phyloP scores from a whole-genome alignment of 1,140 invertebrate genomes.

The Galleria mellonella region DNA sequence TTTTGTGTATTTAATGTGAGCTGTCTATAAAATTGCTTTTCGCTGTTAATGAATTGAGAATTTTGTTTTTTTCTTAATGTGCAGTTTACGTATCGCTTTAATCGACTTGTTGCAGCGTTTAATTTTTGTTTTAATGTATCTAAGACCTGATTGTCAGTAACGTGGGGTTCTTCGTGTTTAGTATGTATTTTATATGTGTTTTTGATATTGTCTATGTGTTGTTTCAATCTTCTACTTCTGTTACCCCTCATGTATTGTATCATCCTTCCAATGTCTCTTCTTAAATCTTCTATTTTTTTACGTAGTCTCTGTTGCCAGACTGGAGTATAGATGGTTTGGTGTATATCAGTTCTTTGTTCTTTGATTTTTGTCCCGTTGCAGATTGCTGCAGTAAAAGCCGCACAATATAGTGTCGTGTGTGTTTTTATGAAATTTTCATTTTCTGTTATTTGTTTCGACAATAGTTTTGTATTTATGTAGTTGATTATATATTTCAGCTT shows the following conservation, averaged over 20 bases:
- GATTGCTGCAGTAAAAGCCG: slow-evolving; percentile 14
- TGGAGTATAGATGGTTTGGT: background rate
- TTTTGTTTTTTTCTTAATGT: background rate
- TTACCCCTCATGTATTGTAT: slow-evolving; percentile 6
- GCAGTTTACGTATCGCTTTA: background rate
- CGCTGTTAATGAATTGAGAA: background rate
- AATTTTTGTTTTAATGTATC: no score
- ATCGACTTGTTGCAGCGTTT: no score
- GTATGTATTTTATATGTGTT: no score
- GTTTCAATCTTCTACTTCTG: background rate
- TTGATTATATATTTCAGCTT: slow-evolving; percentile 9
- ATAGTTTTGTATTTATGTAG: slow-evolving; percentile 9
- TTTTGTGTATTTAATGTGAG: no score
- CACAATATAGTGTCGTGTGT: slow-evolving; percentile 14
- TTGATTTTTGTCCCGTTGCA: slow-evolving; percentile 7
- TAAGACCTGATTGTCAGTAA: no score
- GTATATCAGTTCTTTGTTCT: background rate
- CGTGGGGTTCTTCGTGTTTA: no score
- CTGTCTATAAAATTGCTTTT: background rate
- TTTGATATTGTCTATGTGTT: background rate
- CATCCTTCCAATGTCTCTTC: slow-evolving; percentile 4
- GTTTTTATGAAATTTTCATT: slow-evolving; percentile 5
- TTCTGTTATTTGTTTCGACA: slow-evolving; percentile 9
- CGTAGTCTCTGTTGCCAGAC: slow-evolving; percentile 5
- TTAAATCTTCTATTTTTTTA: background rate